Base-by-base conservation (phyloP, 2,113 vertebrate species). In the Pica pica region DNA sequence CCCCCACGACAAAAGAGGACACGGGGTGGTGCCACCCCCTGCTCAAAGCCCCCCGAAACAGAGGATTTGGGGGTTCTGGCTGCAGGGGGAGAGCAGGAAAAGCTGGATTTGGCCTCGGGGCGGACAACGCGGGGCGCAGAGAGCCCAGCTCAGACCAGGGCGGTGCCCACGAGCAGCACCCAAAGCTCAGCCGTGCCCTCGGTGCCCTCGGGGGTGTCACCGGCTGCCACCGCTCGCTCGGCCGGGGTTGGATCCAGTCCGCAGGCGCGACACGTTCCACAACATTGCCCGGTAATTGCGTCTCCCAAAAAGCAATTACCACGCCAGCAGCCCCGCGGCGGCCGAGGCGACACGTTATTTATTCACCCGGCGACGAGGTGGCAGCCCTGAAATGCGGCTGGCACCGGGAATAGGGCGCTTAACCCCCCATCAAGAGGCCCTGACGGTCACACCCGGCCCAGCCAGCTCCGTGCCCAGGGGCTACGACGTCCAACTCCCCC, bases 121-220 rank as follows among this genome's bases (percentile, higher is more conserved):
- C 14, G 2, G 6, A 7, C 56, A 17, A 4, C 0, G 7, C 2
- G 30, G 0, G 47, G 30, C 9, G 7, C 21, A 5, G 56, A 3
- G 14, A 64, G 31, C 57, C 30, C 4, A 0, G 52, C 6, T 19
- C 30, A 5, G 56, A 4, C 0, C 2, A 7, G 28, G 42, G 8
- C 1, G 1, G 17, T 31, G 57, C 57, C 57, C 9, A 1, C 1
- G 12, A 73, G 71, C 71, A 30, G 56, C 64, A 10, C 77, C 71
- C 33, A 1, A 37, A 59, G 56, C 13, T 22, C 46, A 7, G 56
- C 11, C 6, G 5, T 5, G 50, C 16, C 83, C 49, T 15, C 0
- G 5, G 30, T 27, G 17, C 37, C 47, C 31, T 1, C 18, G 1
- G 37, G 30, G n/a, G 9, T 6, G 47, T 3, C 80, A 30, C 47